phyloP scores from a whole-genome alignment of 64 coral and sea anemone genomes.

The Montipora capricornis region DNA sequence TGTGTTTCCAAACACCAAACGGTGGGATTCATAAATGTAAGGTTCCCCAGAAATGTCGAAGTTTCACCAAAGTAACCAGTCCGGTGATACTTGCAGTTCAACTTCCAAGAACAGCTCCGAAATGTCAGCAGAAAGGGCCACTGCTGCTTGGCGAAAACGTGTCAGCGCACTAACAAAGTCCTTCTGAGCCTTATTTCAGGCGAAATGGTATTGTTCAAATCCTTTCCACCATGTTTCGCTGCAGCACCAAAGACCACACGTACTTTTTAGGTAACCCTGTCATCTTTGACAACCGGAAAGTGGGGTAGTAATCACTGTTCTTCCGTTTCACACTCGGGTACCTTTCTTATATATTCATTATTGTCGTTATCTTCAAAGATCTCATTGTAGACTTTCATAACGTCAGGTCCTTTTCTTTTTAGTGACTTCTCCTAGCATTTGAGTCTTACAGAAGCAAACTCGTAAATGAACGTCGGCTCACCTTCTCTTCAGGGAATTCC shows the following conservation, averaged over 20 bases:
- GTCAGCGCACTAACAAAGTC: conserved; percentile 53
- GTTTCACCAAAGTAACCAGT: background rate
- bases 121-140: conserved; percentile 74
- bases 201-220: conserved; percentile 66
- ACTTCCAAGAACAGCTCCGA: background rate
- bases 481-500: too few species aligned
- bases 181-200: too few species aligned
- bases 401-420: conserved; percentile 2
- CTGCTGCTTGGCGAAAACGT: conserved; percentile 47
- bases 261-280: conserved; percentile 56
- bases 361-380: conserved; percentile 47
- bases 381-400: conserved; percentile 53
- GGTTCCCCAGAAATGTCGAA: background rate
- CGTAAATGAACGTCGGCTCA: too few species aligned
- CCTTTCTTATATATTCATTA: conserved; percentile 9
- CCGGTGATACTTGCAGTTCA: background rate
- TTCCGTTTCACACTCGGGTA: conserved; percentile 11
- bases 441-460: conserved; percentile 12
- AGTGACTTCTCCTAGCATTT: conserved; percentile 30
- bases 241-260: conserved; percentile 50
- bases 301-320: conserved; percentile 24
- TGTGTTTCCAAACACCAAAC: conserved; percentile 65
- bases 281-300: conserved; percentile 30
- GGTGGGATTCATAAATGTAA: background rate
- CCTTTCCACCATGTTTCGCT: conserved; percentile 58